phyloP scores from a whole-genome alignment of 2,888 invertebrate genomes.

The Theretra japonica region DNA sequence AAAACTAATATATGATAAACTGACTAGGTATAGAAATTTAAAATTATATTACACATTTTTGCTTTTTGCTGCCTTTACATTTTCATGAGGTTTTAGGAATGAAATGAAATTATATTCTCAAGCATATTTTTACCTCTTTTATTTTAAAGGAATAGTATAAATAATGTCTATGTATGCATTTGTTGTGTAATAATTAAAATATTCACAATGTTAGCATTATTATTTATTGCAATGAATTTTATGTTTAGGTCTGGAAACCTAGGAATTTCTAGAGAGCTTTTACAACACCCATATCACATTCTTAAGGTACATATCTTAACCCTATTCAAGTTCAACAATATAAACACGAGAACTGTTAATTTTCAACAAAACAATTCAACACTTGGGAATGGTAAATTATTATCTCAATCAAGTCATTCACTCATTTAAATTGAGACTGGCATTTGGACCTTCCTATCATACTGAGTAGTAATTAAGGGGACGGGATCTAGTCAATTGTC shows the following conservation, averaged over 20 bases:
- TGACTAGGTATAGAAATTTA: too few relatives aligned
- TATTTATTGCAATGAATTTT: conserved; percentile 64
- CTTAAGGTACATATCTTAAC: conserved; percentile 68
- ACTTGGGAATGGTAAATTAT: conserved; percentile 68
- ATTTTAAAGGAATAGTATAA: conserved; percentile 11
- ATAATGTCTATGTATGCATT: not conserved
- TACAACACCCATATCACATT: conserved; percentile 84
- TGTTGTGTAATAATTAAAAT: conserved; percentile 14
- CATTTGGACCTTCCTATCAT: conserved; percentile 51
- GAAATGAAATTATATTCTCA: not conserved
- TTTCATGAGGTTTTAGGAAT: too few relatives aligned
- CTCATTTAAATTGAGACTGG: conserved; percentile 28
- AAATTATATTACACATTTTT: too few relatives aligned
- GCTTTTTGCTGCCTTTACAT: too few relatives aligned
- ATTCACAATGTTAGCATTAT: conserved; percentile 30
- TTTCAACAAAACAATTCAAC: conserved; percentile 66
- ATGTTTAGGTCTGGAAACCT: conserved; percentile 62
- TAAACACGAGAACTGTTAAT: conserved; percentile 65
- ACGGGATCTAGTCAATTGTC: conserved; percentile 67
- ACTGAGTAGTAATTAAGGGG: conserved; percentile 68
- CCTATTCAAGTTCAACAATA: conserved; percentile 73
- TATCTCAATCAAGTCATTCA: conserved; percentile 26
- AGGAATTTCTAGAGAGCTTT: conserved; percentile 76
- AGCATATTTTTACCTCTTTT: not conserved
- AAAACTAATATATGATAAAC: too few relatives aligned